Conservation (phyloP, 2,888 invertebrate species). For the Pseudeuparius sepicola region DNA sequence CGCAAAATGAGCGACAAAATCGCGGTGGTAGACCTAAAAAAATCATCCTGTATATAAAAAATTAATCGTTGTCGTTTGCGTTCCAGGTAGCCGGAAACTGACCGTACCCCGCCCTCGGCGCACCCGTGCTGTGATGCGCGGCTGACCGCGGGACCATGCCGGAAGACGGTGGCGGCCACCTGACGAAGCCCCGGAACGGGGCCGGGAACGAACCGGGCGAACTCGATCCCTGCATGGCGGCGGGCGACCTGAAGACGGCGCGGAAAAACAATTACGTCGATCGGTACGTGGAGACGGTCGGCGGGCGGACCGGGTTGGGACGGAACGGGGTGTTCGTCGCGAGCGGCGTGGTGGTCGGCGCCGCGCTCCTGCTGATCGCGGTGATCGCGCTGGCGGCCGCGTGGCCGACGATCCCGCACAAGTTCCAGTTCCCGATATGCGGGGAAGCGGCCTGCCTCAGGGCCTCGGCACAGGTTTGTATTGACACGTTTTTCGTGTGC, state of each 20-base stretch:
- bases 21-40: too few species aligned
- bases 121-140: background rate
- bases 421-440: constrained; percentile 37
- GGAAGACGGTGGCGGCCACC: constrained; percentile 20
- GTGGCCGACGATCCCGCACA: constrained; percentile 39
- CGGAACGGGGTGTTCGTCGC: constrained; percentile 26
- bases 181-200: constrained; percentile 19
- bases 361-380: constrained; percentile 38
- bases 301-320: constrained; percentile 29
- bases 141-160: constrained; percentile 5
- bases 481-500: too few species aligned
- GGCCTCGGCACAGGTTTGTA: constrained; percentile 43
- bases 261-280: constrained; percentile 15
- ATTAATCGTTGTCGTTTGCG: constrained; percentile 7
- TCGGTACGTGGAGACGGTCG: constrained; percentile 24
- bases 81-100: constrained; percentile 6
- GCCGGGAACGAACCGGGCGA: constrained; percentile 24
- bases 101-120: constrained; percentile 14
- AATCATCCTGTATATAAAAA: too few species aligned
- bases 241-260: constrained; percentile 15
- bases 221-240: constrained; percentile 28
- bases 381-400: constrained; percentile 38
- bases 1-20: too few species aligned
- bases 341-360: constrained; percentile 27
- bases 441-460: constrained; percentile 40